Percentiles rank a stretch among this genome's conserved stretches.
Conservation (phyloP, 1,140 invertebrate species). For the Cryptotermes secundus region DNA sequence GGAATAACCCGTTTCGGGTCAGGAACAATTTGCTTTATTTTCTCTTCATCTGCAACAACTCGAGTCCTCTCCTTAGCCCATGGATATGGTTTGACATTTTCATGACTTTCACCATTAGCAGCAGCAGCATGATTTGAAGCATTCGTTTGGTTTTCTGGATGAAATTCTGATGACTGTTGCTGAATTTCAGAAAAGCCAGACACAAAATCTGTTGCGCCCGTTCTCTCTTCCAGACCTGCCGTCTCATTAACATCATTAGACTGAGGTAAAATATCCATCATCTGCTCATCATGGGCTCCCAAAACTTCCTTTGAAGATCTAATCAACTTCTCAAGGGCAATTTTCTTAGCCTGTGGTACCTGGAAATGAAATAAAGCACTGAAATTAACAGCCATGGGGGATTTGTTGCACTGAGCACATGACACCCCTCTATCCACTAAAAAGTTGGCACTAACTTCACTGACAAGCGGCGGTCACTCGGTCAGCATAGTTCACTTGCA, state of each 20-base stretch:
- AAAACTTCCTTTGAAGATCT: neutral
- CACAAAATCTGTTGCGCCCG: neutral
- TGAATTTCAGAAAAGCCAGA: neutral
- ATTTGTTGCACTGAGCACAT: too few species aligned
- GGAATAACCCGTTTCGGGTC: conserved; percentile 35
- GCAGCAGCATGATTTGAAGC: neutral
- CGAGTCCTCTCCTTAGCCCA: neutral
- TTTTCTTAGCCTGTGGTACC: neutral
- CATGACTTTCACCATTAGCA: neutral
- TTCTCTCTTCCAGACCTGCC: neutral
- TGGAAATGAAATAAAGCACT: neutral
- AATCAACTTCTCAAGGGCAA: neutral
- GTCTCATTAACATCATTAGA: neutral
- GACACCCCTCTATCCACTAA: too few species aligned
- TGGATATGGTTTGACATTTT: neutral
- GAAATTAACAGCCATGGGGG: too few species aligned
- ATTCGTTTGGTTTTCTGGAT: neutral
- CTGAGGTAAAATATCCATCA: neutral
- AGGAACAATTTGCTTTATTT: conserved; percentile 42
- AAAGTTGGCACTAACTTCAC: too few species aligned
- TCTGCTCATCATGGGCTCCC: neutral
- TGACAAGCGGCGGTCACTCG: too few species aligned
- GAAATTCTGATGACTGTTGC: neutral
- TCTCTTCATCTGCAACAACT: neutral
- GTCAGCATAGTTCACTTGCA: too few species aligned